Evolutionary conservation across 1,140 invertebrate species (phyloP), one percentile per base, ranked within the genome.

Genomic region (Apolygus lucorum): DNA sequence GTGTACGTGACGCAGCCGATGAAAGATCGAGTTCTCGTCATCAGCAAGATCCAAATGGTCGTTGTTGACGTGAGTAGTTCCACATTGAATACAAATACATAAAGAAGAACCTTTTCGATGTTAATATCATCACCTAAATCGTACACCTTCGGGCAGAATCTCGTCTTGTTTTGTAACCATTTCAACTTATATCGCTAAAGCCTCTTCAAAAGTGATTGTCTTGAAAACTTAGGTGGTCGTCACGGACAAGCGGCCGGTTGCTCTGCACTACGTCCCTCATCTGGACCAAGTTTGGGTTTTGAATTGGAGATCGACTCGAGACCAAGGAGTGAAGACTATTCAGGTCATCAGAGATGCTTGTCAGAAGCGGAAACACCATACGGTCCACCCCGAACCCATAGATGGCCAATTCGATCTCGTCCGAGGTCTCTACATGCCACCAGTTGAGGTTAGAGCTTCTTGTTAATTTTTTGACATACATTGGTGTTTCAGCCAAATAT

Each of bases 241-340:
- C 13, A 91, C 90, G 4, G 89, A 91, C 76, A 87, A 87, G 75
- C 85, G 84, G 74, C 90, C 90, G 1, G 87, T 90, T 2, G 85
- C 88, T 68, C 76, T 92, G 1, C 82, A 86, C 74, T 90, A 91
- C 76, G 85, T 91, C 1, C 83, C 85, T 28, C 85, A 89, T 75
- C 76, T 91, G 67, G 90, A 91, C 76, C 89, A 92, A 78, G 86
- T 92, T 1, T 92, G 90, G 90, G 82, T 91, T 2, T 76, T 90
- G 28, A 90, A 90, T 76, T 90, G 88, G 87, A 82, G 86, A 25
- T 81, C 81, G 17, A 79, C 82, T 27, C 75, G 78, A 28, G 81
- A 85, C 73, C 78, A 82, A 65, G 86, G 87, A 4, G 82, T 85
- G 49, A 90, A 90, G 78, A 91, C 89, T 1, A 83, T 92, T 66